A percentile compares a stretch with the other conserved stretches of the same genome.
Conservation (phyloP, 1,140 invertebrate species). For the Elymnias hypermnestra region DNA sequence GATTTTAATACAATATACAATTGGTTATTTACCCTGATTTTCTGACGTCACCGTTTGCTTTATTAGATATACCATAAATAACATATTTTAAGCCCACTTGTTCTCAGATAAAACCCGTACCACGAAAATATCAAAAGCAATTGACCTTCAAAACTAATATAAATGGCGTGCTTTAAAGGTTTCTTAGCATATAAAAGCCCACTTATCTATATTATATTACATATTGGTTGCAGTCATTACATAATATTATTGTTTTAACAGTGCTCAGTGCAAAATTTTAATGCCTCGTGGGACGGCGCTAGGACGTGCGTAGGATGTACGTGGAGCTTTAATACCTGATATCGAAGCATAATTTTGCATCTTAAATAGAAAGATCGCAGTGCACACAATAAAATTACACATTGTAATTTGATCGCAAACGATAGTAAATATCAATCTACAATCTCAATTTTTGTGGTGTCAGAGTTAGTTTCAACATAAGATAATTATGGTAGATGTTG, state of each 20-base stretch:
- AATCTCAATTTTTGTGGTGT: too few relatives aligned
- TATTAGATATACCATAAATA: too few relatives aligned
- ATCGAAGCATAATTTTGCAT: constrained; percentile 5
- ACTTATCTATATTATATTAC: not conserved
- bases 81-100: too few relatives aligned
- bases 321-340: constrained; percentile 1
- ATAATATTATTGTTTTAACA: constrained; percentile 4
- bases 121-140: not conserved
- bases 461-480: too few relatives aligned
- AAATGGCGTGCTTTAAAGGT: too few relatives aligned
- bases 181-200: not conserved
- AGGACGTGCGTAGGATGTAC: constrained; percentile 13
- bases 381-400: not conserved
- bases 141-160: not conserved
- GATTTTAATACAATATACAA: too few relatives aligned
- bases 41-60: too few relatives aligned
- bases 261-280: constrained; percentile 8
- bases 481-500: too few relatives aligned
- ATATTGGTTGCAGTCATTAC: constrained; percentile 7
- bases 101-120: too few relatives aligned
- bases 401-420: not conserved
- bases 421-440: too few relatives aligned
- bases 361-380: not conserved
- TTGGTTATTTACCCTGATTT: too few relatives aligned
- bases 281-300: constrained; percentile 6